Percentiles rank a stretch among this genome's conserved stretches.
Evolutionary conservation across 1,140 invertebrate species (phyloP).

Genomic region (Amphibalanus amphitrite): DNA sequence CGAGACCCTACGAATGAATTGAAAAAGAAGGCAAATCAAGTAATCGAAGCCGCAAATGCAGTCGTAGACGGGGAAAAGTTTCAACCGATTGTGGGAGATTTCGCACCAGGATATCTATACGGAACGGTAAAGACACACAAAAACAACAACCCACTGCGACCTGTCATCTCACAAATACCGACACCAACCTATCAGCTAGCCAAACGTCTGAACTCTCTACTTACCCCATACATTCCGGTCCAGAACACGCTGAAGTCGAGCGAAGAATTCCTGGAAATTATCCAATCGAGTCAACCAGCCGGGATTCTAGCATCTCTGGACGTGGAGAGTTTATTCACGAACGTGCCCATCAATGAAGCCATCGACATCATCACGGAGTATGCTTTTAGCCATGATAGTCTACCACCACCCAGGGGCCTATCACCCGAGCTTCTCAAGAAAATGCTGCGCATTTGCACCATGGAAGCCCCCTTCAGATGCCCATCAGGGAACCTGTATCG

Average conservation of each 20-base stretch:
- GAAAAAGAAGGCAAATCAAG: too few relatives aligned
- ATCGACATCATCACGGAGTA: conserved; percentile 2
- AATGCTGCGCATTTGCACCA: neutral
- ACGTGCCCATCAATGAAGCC: conserved; percentile 6
- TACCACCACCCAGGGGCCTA: conserved; percentile 6
- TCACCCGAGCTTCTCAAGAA: conserved; percentile 1
- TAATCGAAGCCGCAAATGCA: too few relatives aligned
- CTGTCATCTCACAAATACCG: conserved; percentile 11
- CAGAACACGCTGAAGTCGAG: neutral
- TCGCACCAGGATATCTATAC: conserved; percentile 5
- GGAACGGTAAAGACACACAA: conserved; percentile 11
- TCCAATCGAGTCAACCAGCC: conserved; percentile 3
- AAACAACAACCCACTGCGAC: conserved; percentile 2
- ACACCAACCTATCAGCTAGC: conserved; percentile 6
- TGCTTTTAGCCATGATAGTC: conserved; percentile 4
- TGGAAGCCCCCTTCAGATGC: neutral
- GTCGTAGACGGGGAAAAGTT: too few relatives aligned
- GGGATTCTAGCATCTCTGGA: conserved; percentile 7
- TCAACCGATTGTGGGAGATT: conserved; percentile 1
- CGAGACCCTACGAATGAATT: too few relatives aligned
- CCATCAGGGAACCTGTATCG: neutral
- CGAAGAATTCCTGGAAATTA: conserved; percentile 6
- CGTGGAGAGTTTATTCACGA: conserved; percentile 9
- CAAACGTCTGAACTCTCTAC: neutral
- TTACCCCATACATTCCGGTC: conserved; percentile 4